Base-by-base conservation (phyloP, 2,797 vertebrate species). In the Cyprinodon diabolis region DNA sequence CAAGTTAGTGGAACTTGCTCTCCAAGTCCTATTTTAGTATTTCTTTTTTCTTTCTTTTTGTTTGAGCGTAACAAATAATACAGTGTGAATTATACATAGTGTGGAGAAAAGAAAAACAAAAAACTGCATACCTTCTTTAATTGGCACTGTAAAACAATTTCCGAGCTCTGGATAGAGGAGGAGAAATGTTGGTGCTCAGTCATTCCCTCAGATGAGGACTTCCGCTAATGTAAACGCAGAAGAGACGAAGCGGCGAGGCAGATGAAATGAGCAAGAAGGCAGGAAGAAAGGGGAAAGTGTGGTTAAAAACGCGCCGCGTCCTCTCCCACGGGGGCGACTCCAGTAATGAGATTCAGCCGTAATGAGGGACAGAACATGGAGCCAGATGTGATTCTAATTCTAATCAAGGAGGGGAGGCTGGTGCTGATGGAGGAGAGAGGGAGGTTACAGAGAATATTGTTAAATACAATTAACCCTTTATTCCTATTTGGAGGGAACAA, bases 321-420 rank as follows among this genome's bases (percentile, higher is more conserved):
- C 77, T 65, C 67, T 91, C 93, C 89, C 90, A 4, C 17, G 93
- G 93, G 92, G 87, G 68, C 52, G 0, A 30, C 60, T 69, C 76
- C 40, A 12, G 76, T 95, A 95, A 95, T 94, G 94, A 95, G 92
- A 95, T 94, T 86, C 94, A 86, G 83, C 91, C 86, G 91, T 95
- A 96, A 96, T 95, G 95, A 96, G 95, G 94, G 93, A 92, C 90
- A 86, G 93, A 91, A 92, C 91, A 90, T 84, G 90, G 90, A 82
- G 79, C 91, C 94, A 94, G 94, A 95, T 94, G 94, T 94, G 92
- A 93, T 89, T 91, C 92, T 93, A 91, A 93, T 94, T 95, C 94
- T 94, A 95, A 95, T 96, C 93, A 94, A 93, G 87, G 77, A 87
- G 82, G 73, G 80, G 79, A 70, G 80, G 76, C 83, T 56, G 77